These are phyloP conservation scores for Noctua pronuba DNA, from an alignment of 2,888 invertebrate genomes.

Conservation along the genomic window DNA sequence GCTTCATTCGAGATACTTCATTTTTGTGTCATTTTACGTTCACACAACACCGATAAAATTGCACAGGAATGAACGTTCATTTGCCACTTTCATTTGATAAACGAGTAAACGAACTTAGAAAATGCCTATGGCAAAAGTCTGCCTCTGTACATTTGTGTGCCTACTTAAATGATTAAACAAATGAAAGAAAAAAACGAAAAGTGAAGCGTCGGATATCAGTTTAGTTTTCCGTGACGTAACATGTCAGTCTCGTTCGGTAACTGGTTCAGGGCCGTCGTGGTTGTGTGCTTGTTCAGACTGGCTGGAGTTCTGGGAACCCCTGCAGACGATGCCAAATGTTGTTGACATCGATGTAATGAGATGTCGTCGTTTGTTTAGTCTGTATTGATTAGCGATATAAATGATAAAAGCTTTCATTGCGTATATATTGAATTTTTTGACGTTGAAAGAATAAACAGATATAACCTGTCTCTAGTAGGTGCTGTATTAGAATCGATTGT, in stretches of 20 bases:
- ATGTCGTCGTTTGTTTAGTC: slow-evolving; percentile 37
- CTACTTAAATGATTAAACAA: neutral
- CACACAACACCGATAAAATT: neutral
- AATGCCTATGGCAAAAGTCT: neutral
- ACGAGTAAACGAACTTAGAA: neutral
- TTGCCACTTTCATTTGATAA: neutral
- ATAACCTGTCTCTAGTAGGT: neutral
- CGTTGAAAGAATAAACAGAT: neutral
- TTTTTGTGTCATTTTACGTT: neutral
- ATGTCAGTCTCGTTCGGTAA: slow-evolving; percentile 78
- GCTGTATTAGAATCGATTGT: neutral
- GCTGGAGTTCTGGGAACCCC: slow-evolving; percentile 76
- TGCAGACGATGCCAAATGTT: slow-evolving; percentile 63
- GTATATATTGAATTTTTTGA: neutral
- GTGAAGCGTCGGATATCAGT: neutral
- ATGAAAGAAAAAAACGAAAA: neutral
- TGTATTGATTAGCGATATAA: slow-evolving; percentile 17
- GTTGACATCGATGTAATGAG: slow-evolving; percentile 60
- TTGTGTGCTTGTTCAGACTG: slow-evolving; percentile 71
- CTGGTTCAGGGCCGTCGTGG: slow-evolving; percentile 84
- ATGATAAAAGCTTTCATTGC: neutral
- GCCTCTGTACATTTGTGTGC: neutral
- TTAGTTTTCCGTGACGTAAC: slow-evolving; percentile 75
- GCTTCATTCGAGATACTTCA: neutral
- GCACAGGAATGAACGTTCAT: neutral